Evolutionary conservation across 2,888 invertebrate genomes (phyloP).

Genomic region (Crioceris asparagi): DNA sequence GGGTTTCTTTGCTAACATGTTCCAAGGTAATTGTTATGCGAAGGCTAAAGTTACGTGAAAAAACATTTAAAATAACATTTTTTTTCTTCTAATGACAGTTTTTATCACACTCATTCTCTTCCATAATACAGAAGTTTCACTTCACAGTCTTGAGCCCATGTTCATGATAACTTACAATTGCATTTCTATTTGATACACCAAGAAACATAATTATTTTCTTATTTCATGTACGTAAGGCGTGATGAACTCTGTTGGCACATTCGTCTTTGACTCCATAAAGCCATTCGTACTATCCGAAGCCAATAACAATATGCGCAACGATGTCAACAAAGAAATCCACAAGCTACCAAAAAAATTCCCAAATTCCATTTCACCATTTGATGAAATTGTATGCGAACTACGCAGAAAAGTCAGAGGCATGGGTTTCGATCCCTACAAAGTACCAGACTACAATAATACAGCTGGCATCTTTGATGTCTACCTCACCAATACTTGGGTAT

Average conservation of each 20-base stretch:
- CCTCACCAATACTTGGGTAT: conserved; percentile 65
- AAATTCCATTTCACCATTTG: conserved; percentile 76
- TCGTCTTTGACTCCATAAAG: conserved; percentile 79
- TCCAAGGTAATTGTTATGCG: conserved; percentile 29
- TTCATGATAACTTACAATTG: background rate
- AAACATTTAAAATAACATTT: background rate
- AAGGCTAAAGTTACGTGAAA: background rate
- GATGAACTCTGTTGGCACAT: conserved; percentile 70
- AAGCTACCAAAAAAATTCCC: conserved; percentile 65
- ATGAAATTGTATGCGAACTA: conserved; percentile 68
- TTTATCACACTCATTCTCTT: background rate
- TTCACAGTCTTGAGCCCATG: background rate
- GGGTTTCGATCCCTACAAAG: conserved; percentile 63
- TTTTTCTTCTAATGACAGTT: background rate
- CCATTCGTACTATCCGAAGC: conserved; percentile 71
- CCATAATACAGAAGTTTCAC: background rate
- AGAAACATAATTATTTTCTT: no score
- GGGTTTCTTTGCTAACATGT: conserved; percentile 59
- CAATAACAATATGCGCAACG: conserved; percentile 59
- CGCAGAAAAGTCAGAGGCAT: conserved; percentile 55
- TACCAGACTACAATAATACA: conserved; percentile 63
- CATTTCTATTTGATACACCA: no score
- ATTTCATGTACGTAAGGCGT: conserved; percentile 38
- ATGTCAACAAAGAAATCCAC: conserved; percentile 63
- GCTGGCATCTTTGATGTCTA: conserved; percentile 59